Percentiles rank a stretch among this genome's conserved stretches.
Evolutionary conservation across 2,888 invertebrate species (phyloP).

Genomic region (Parasteatoda lunata): DNA sequence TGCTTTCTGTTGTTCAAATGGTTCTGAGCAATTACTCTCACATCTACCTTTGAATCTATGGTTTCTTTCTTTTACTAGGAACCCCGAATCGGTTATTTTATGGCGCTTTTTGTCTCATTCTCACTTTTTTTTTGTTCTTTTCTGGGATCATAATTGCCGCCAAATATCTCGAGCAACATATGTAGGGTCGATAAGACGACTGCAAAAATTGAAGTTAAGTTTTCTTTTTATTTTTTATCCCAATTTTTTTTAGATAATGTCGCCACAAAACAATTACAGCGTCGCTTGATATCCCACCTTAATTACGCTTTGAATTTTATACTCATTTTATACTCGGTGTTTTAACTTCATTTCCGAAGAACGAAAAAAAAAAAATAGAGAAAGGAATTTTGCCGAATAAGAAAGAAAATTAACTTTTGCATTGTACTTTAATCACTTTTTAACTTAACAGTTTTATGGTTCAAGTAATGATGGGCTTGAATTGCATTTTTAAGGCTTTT

Average conservation of each 20-base stretch:
- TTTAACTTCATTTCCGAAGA: neutral
- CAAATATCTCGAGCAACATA: conserved; percentile 38
- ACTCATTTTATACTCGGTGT: neutral
- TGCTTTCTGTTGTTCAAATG: conserved; percentile 48
- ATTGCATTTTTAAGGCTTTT: no score
- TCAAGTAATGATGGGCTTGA: no score
- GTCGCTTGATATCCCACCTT: conserved; percentile 15
- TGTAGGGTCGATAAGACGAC: conserved; percentile 42
- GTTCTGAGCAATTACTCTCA: conserved; percentile 51
- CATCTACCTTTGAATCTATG: conserved; percentile 46
- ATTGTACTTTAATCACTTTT: no score
- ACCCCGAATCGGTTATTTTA: conserved; percentile 43
- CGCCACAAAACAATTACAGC: conserved; percentile 17
- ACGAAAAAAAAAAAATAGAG: neutral
- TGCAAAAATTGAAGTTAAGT: conserved; percentile 29
- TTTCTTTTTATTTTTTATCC: neutral
- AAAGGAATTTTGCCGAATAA: neutral
- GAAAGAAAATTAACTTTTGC: no score
- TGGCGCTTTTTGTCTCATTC: conserved; percentile 23
- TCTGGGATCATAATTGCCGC: conserved; percentile 34
- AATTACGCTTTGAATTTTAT: conserved; percentile 11
- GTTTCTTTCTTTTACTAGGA: conserved; percentile 18
- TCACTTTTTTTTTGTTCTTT: neutral
- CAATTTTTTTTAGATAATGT: neutral
- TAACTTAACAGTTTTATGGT: no score